These are phyloP conservation scores for Harpagifer antarcticus DNA, from an alignment of 2,797 vertebrate genomes.

Conservation along the genomic window DNA sequence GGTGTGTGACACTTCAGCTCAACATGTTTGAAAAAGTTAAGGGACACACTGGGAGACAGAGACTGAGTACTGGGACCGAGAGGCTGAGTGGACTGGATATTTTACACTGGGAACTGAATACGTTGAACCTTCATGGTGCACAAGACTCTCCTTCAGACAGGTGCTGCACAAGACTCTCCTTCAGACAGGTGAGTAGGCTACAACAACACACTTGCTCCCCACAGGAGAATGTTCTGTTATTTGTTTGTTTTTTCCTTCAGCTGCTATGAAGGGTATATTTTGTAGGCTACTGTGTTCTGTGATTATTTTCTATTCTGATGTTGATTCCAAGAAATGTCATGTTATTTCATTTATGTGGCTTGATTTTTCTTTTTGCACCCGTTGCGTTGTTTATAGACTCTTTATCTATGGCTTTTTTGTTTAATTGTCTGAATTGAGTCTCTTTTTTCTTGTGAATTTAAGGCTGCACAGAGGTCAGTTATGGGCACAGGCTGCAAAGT, in stretches of 20 bases:
- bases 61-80: not conserved
- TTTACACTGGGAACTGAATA: not conserved
- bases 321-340: not conserved
- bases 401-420: not conserved
- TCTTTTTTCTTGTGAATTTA: not conserved
- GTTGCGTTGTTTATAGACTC: not conserved
- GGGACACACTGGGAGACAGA: not conserved
- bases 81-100: not conserved
- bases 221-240: too few relatives aligned
- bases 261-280: not conserved
- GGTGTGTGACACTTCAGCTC: not conserved
- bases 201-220: not conserved
- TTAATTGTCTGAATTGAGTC: not conserved
- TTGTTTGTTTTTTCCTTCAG: not conserved
- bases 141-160: not conserved
- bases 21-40: not conserved
- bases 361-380: not conserved
- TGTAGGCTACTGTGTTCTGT: not conserved
- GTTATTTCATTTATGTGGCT: slow-evolving; percentile 1
- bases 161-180: not conserved
- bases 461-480: not conserved
- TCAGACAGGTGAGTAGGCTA: slow-evolving; percentile 3
- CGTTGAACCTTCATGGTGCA: not conserved
- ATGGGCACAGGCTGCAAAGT: not conserved
- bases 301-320: not conserved